Base-by-base conservation (phyloP, 2,888 invertebrate species). In the Lycophotia porphyrea region DNA sequence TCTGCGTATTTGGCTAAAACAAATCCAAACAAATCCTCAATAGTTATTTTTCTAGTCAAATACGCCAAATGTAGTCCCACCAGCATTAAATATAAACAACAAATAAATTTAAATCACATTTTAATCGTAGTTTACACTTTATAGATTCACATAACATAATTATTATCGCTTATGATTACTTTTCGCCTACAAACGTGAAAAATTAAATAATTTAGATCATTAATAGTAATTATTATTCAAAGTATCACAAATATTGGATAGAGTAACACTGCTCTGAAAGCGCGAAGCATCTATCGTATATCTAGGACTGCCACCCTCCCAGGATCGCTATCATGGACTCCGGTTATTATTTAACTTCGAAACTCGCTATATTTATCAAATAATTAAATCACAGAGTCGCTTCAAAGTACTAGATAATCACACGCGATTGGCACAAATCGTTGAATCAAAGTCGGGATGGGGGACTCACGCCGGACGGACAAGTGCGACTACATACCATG, bases 161-260 rank as follows among this genome's bases (percentile, higher is more conserved):
- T 90, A 90, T 91, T 91, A 93, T 93, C 92, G 92, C 94, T 95
- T 95, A 95, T 80, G 80, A 89, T 93, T 94, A 93, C 87, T 90
- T 91, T 93, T 92, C 91, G 93, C 93, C 95, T 95, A 95, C 94
- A 95, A 95, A 95, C 93, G 95, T 96, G 96, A 96, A 96, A 96
- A 96, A 96, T 95, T 95, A 95, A 96, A 96, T 96, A 96, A 96
- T 96, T 96, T 96, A 96, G 94, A 94, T 95, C 91, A 93, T 94
- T 95, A 94, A 94, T 93, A 94, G 93, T 95, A 95, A 93, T 95
- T 93, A 95, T 95, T 95, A 95, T 95, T 95, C 92, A 95, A 95
- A 95, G 95, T 96, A 96, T 96, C 96, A 96, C 96, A 96, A 94
- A 95, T 93, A 95, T 95, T 92, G 92, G 95, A 95, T 95, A 95